These are phyloP conservation scores for Coryphaenoides rupestris DNA, from an alignment of 2,113 vertebrate species.

Conservation along the genomic window DNA sequence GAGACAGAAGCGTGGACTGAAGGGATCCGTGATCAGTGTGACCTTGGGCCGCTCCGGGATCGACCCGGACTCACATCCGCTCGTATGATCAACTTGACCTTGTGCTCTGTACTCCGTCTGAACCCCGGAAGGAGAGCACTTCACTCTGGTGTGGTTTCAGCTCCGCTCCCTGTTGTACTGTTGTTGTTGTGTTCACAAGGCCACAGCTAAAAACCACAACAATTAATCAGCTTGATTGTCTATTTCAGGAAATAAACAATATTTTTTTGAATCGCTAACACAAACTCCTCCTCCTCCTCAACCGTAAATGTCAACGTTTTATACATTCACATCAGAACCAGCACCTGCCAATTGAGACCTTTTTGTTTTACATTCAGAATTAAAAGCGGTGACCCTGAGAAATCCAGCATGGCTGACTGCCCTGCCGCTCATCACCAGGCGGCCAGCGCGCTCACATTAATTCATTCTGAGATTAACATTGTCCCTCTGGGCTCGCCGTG, in stretches of 20 bases:
- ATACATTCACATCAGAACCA: too few relatives aligned
- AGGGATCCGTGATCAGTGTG: conserved; percentile 1
- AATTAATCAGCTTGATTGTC: too few relatives aligned
- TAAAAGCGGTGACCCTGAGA: neutral
- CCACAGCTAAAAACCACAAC: conserved; percentile 20
- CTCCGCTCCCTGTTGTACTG: conserved; percentile 35
- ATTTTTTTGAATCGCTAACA: too few relatives aligned
- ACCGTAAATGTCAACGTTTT: too few relatives aligned
- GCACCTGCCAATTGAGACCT: too few relatives aligned
- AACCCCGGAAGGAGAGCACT: conserved; percentile 45
- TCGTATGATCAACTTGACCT: conserved; percentile 39
- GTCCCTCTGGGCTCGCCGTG: conserved; percentile 21
- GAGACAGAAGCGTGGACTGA: conserved; percentile 39
- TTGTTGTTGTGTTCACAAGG: conserved; percentile 22
- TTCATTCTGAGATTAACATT: too few relatives aligned
- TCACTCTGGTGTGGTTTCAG: conserved; percentile 38
- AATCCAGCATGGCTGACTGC: conserved; percentile 51
- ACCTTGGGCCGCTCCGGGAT: conserved; percentile 10
- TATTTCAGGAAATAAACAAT: too few relatives aligned
- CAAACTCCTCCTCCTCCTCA: too few relatives aligned
- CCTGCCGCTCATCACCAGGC: too few relatives aligned
- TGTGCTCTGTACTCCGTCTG: conserved; percentile 43
- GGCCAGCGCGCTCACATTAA: too few relatives aligned
- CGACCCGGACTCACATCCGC: conserved; percentile 51
- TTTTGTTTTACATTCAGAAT: too few relatives aligned